Base-by-base conservation (phyloP, 30 jellyfish, hydroid and myxozoan genomes). In the Aurelia sp. region DNA sequence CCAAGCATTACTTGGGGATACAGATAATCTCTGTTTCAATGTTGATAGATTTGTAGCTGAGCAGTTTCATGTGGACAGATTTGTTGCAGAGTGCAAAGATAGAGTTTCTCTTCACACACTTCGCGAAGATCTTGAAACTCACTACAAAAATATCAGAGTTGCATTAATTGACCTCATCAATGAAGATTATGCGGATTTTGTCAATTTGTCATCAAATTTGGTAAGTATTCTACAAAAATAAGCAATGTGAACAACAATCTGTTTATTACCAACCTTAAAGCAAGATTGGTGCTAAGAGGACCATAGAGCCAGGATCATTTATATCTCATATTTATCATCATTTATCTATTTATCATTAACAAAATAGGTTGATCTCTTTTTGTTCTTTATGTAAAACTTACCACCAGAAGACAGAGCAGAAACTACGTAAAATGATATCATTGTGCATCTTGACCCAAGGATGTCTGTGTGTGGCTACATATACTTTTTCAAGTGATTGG, bases 111-210 rank as follows among this genome's bases (percentile, higher is more conserved):
- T 93, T 69, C 92, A 76, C 20, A 72, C 69, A 12, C 68, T 93
- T 33, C 82, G 98, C 5, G 98, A 93, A 61, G 98, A 93, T 40
- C 75, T 93, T 59, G 98, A 93, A 59, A 65, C 83, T 13, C 97
- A 93, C 52, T 93, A 93, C 91, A 93, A 93, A 73, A 88, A 66
- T 72, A 93, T 93, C 30, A 97, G 96, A 71, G 87, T 88, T 30
- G 97, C 98, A 44, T 80, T 93, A 60, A 85, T 93, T 48, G 98
- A 93, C 41, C 90, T 93, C 41, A 93, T 93, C 30, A 93, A 93
- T 74, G 86, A 81, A 24, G 98, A 93, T 84, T 93, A 93, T 88
- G 97, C 97, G 6, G 98, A 93, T 80, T 93, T 93, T 79, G 98
- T 93, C 53, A 93, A 93, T 60, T 81, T 93, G 62, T 93, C 98